phyloP scores from a whole-genome alignment of 2,888 invertebrate species.

The Mythimna vitellina region DNA sequence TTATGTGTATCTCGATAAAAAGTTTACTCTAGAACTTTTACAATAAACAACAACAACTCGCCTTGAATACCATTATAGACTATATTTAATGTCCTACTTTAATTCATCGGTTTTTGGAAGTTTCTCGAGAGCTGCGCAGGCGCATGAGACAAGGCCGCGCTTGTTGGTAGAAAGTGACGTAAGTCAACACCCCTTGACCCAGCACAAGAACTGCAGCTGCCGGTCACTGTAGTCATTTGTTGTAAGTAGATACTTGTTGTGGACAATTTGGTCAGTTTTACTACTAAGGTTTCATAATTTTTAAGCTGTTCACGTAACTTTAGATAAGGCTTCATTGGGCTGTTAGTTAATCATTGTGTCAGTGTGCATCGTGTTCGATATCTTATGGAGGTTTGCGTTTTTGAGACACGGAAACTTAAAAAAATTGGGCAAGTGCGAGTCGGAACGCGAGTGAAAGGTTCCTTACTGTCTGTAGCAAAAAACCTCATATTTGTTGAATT shows the following conservation, averaged over 20 bases:
- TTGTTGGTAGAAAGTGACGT: conserved; percentile 67
- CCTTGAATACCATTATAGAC: conserved; percentile 2
- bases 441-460: too few species aligned
- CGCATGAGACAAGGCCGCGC: conserved; percentile 57
- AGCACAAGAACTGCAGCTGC: conserved; percentile 19
- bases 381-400: too few species aligned
- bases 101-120: conserved; percentile 33
- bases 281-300: conserved; percentile 22
- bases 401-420: too few species aligned
- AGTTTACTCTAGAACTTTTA: conserved; percentile 2
- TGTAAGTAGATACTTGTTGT: conserved; percentile 17
- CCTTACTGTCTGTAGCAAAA: too few species aligned
- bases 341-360: too few species aligned
- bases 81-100: conserved; percentile 18
- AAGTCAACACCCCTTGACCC: conserved; percentile 64
- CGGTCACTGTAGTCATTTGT: conserved; percentile 1
- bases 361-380: too few species aligned
- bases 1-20: not conserved
- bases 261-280: conserved; percentile 15
- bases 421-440: too few species aligned
- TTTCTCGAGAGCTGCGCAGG: conserved; percentile 39
- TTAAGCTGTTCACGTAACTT: conserved; percentile 4
- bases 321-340: not conserved
- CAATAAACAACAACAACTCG: not conserved
- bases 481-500: too few species aligned